phyloP scores from a whole-genome alignment of 2,113 vertebrate genomes.

The Calonectris borealis region DNA sequence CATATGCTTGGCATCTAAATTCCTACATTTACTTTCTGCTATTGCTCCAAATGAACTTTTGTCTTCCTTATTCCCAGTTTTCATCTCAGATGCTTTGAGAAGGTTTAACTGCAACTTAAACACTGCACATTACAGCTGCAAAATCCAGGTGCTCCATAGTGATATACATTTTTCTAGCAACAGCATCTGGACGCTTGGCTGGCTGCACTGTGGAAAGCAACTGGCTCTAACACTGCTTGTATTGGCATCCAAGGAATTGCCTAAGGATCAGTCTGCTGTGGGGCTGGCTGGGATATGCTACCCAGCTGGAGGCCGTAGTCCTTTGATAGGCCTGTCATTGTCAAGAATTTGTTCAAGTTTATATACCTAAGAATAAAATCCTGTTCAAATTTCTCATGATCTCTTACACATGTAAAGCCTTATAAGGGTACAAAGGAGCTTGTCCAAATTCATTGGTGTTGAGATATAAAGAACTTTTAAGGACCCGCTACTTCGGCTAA shows the following conservation, averaged over 20 bases:
- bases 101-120: neutral
- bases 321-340: slow-evolving; percentile 58
- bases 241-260: neutral
- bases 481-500: neutral
- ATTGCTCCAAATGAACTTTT: neutral
- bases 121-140: neutral
- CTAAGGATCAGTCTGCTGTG: slow-evolving; percentile 1
- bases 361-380: slow-evolving; percentile 45
- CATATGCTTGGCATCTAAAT: neutral
- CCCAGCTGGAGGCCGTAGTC: neutral
- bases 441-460: slow-evolving; percentile 11
- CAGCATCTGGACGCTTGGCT: slow-evolving; percentile 53
- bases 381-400: slow-evolving; percentile 59
- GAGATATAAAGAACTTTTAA: slow-evolving; percentile 11
- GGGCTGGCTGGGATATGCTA: neutral
- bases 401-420: slow-evolving; percentile 67
- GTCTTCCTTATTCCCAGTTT: neutral
- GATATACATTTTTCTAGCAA: neutral
- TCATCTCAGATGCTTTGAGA: neutral
- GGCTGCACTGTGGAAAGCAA: neutral
- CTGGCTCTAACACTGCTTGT: slow-evolving; percentile 19
- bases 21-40: neutral
- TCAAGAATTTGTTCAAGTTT: slow-evolving; percentile 65
- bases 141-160: neutral
- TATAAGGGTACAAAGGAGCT: slow-evolving; percentile 18